Evolutionary conservation across 2,888 invertebrate species (phyloP).

Genomic region (Drosophila monieri): DNA sequence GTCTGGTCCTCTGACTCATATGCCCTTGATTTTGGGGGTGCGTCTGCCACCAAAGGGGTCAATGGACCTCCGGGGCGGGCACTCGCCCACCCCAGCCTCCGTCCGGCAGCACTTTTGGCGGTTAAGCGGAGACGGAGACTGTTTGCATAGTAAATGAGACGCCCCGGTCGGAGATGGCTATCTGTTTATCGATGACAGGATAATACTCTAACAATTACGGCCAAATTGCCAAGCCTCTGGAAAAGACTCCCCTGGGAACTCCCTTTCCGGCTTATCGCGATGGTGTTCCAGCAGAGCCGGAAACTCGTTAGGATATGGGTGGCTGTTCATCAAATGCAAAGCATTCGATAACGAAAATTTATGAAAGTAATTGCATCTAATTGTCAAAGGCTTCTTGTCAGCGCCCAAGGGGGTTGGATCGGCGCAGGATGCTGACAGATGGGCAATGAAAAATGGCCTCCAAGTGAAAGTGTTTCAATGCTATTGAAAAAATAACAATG

Average conservation of each 20-base stretch:
- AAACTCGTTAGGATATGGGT: conserved; percentile 38
- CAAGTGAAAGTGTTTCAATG: conserved; percentile 19
- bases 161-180: conserved; percentile 12
- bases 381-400: conserved; percentile 36
- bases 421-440: conserved; percentile 42
- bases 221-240: conserved; percentile 26
- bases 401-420: conserved; percentile 23
- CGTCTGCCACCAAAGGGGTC: conserved; percentile 53
- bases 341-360: conserved; percentile 45
- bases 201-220: conserved; percentile 46
- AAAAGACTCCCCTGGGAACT: conserved; percentile 37
- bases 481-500: conserved; percentile 10
- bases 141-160: conserved; percentile 47
- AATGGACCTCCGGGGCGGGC: too few relatives aligned
- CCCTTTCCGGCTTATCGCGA: conserved; percentile 30
- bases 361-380: conserved; percentile 50
- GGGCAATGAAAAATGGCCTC: conserved; percentile 30
- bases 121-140: conserved; percentile 21
- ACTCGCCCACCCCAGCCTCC: neutral
- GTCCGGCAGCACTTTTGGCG: conserved; percentile 18
- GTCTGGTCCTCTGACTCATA: conserved; percentile 66
- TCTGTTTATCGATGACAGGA: conserved; percentile 48
- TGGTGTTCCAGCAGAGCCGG: conserved; percentile 30
- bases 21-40: conserved; percentile 63
- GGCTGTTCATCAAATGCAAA: conserved; percentile 39